phyloP scores from a whole-genome alignment of 2,888 invertebrate genomes.

The Acanthosoma haemorrhoidale region DNA sequence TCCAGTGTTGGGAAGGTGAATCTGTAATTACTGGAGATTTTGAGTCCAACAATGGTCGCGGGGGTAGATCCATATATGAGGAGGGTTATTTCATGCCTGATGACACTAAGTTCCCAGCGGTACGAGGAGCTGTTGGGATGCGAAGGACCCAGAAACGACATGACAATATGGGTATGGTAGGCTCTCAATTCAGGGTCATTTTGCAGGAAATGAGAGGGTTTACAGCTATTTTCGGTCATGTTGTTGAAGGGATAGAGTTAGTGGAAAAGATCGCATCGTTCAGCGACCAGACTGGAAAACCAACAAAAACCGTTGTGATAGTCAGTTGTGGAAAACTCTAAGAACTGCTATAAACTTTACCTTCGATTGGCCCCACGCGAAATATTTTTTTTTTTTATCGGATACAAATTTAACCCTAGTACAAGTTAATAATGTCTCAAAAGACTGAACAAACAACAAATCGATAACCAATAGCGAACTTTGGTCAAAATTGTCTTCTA shows the following conservation, averaged over 20 bases:
- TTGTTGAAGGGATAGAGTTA: conserved; percentile 71
- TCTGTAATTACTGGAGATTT: conserved; percentile 72
- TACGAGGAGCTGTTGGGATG: conserved; percentile 75
- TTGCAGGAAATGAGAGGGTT: conserved; percentile 76
- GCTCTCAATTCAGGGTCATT: conserved; percentile 76
- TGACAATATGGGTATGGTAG: conserved; percentile 75
- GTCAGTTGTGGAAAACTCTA: conserved; percentile 69
- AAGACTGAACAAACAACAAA: conserved; percentile 20
- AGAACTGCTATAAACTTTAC: conserved; percentile 36
- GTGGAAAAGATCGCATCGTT: conserved; percentile 71
- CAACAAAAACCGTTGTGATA: conserved; percentile 66
- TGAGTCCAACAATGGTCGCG: conserved; percentile 73
- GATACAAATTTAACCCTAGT: background rate
- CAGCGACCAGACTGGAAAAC: conserved; percentile 72
- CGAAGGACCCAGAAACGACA: conserved; percentile 72
- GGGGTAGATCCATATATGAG: conserved; percentile 70
- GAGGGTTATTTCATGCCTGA: conserved; percentile 75
- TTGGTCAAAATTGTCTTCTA: conserved; percentile 15
- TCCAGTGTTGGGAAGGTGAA: conserved; percentile 77
- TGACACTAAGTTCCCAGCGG: conserved; percentile 68
- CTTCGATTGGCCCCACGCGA: background rate
- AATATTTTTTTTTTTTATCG: background rate
- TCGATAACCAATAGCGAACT: conserved; percentile 13
- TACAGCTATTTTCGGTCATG: conserved; percentile 75
- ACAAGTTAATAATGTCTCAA: conserved; percentile 22